Evolutionary conservation across 1,140 invertebrate species (phyloP).

Genomic region (Bombus polaris): DNA sequence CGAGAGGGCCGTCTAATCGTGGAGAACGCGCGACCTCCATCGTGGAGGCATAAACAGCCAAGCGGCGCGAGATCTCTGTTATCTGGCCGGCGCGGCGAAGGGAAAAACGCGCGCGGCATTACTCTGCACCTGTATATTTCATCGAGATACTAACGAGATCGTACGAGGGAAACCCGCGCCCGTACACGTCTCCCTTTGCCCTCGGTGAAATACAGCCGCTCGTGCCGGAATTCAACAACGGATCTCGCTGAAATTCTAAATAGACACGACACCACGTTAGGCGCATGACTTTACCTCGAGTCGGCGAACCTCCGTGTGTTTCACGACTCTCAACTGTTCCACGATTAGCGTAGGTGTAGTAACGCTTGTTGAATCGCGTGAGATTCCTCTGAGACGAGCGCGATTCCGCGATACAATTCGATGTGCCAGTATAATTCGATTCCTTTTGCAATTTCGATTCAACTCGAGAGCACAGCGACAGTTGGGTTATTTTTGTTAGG

Average conservation of each 20-base stretch:
- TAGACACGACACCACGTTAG: constrained; percentile 38
- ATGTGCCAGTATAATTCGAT: neutral
- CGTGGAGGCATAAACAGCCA: constrained; percentile 37
- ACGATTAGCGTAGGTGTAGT: neutral
- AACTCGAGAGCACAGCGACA: neutral
- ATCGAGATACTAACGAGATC: constrained; percentile 56
- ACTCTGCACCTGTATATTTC: constrained; percentile 50
- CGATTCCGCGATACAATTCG: neutral
- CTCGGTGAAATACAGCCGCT: constrained; percentile 34
- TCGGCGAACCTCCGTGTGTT: constrained; percentile 13
- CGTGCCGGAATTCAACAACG: constrained; percentile 49
- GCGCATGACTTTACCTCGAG: constrained; percentile 31
- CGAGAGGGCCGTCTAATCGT: neutral
- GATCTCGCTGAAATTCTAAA: constrained; percentile 53
- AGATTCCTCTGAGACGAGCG: neutral
- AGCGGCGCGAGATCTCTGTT: constrained; percentile 17
- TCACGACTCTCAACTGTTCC: neutral
- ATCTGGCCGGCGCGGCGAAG: neutral
- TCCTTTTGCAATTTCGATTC: neutral
- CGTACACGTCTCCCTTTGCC: neutral
- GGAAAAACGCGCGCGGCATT: constrained; percentile 26
- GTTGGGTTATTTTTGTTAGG: neutral
- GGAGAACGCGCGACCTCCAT: constrained; percentile 36
- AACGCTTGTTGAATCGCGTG: neutral
- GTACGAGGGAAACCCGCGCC: constrained; percentile 25